Conservation (phyloP, 2,888 invertebrate genomes). For the Synanthedon andrenaeformis region DNA sequence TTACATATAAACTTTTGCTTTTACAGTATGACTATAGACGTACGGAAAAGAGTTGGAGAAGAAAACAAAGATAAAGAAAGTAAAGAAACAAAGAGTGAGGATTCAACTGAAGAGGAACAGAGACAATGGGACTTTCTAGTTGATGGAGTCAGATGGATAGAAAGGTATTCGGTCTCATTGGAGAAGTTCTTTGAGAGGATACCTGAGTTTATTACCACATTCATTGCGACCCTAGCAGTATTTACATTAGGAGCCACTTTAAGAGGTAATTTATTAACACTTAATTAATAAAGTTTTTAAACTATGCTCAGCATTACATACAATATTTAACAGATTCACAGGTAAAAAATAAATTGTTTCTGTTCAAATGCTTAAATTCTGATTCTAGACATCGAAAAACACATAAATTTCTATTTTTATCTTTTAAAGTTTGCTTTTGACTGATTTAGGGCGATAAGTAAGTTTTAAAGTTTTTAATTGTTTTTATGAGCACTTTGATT, state of each 20-base stretch:
- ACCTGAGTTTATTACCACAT: slow-evolving; percentile 64
- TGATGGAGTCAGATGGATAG: slow-evolving; percentile 72
- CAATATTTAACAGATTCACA: background rate
- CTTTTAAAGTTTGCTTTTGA: background rate
- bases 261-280: slow-evolving; percentile 54
- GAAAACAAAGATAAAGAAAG: background rate
- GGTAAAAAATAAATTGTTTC: background rate
- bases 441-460: background rate
- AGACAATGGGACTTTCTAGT: slow-evolving; percentile 64
- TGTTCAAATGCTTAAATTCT: background rate
- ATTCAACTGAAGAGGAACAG: slow-evolving; percentile 5
- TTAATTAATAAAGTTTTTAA: background rate
- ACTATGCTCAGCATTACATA: no score
- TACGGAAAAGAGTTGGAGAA: slow-evolving; percentile 14
- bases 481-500: no score
- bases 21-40: slow-evolving; percentile 24
- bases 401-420: background rate
- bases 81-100: background rate
- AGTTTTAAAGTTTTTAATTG: no score
- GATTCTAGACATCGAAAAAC: background rate
- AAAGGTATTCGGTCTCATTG: slow-evolving; percentile 64
- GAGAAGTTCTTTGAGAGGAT: slow-evolving; percentile 68
- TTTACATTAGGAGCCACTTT: slow-evolving; percentile 74
- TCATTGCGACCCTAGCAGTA: slow-evolving; percentile 71
- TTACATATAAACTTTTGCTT: no score